phyloP scores from a whole-genome alignment of 53 echinoderm and acorn worm species.

The Patiria pectinifera region DNA sequence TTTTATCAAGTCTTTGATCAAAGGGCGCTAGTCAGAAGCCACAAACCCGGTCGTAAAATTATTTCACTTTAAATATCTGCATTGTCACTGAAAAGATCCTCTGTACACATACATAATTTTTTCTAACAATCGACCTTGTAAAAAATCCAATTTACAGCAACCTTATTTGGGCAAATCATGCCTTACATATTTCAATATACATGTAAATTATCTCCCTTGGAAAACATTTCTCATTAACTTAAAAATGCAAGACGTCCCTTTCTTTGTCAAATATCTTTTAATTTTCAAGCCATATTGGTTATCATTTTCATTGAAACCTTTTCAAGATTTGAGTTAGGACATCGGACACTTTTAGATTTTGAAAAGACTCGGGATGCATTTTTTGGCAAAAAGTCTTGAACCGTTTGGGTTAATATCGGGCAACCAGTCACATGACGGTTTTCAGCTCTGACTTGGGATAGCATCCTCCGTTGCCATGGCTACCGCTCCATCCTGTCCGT shows the following conservation, averaged over 20 bases:
- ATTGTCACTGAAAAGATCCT: too few species aligned
- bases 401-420: background rate
- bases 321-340: too few species aligned
- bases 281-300: background rate
- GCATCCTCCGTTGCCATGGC: conserved; percentile 10
- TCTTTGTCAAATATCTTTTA: background rate
- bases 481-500: conserved; percentile 12
- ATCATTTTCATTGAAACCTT: background rate
- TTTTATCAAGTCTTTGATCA: too few species aligned
- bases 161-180: background rate
- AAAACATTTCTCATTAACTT: background rate
- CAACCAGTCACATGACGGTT: background rate
- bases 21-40: too few species aligned
- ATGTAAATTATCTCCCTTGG: background rate
- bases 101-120: too few species aligned
- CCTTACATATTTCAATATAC: background rate
- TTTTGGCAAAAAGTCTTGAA: too few species aligned
- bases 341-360: too few species aligned
- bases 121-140: too few species aligned
- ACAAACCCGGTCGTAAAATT: too few species aligned
- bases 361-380: too few species aligned
- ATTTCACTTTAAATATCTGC: too few species aligned
- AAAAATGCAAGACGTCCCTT: background rate
- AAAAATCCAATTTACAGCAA: background rate
- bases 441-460: conserved; percentile 7